phyloP scores from a whole-genome alignment of 2,797 vertebrate genomes.

The Echeneis naucrates region DNA sequence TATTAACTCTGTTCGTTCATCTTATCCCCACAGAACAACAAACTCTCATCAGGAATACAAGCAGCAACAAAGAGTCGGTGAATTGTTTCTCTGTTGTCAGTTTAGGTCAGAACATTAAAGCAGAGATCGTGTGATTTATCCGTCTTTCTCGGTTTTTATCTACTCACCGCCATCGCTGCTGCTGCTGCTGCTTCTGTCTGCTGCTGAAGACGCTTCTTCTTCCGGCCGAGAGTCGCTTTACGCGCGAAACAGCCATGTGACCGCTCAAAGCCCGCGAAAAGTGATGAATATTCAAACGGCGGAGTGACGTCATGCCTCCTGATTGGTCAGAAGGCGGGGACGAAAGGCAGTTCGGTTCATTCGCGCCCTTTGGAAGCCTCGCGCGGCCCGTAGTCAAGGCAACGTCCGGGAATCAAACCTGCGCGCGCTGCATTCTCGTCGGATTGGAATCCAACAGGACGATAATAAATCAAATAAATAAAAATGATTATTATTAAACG shows the following conservation, averaged over 20 bases:
- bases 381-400: accelerated
- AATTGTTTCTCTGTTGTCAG: too few species aligned
- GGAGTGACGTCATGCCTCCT: accelerated
- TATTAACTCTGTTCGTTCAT: neutral
- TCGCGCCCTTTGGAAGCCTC: accelerated
- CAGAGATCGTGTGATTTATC: accelerated
- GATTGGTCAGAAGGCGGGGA: conserved; percentile 43
- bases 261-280: conserved; percentile 88
- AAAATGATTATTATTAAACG: too few species aligned
- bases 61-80: too few species aligned
- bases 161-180: conserved; percentile 84
- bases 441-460: too few species aligned
- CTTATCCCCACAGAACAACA: neutral
- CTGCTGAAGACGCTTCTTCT: conserved; percentile 22
- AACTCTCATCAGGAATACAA: neutral
- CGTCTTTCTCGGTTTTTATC: conserved; percentile 13
- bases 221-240: conserved; percentile 73
- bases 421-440: neutral
- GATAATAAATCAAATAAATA: too few species aligned
- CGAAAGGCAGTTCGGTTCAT: accelerated
- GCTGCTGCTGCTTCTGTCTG: conserved; percentile 5
- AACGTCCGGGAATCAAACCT: accelerated
- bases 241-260: conserved; percentile 89
- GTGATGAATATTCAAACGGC: conserved; percentile 67
- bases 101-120: too few species aligned